phyloP scores from a whole-genome alignment of 2,797 vertebrate genomes.

The Tapirus indicus region DNA sequence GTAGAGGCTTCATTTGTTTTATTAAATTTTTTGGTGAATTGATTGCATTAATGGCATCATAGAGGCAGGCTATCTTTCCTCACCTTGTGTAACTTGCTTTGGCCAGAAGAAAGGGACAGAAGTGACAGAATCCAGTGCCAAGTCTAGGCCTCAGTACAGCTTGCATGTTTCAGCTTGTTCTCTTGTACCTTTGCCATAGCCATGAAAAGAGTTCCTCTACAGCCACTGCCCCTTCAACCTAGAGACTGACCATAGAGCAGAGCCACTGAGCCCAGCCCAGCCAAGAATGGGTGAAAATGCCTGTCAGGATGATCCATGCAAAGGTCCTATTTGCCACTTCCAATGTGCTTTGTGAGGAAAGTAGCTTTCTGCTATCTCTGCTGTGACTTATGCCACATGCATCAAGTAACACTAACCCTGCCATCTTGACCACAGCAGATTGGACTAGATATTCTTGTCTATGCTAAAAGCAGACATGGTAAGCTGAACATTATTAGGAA shows the following conservation, averaged over 20 bases:
- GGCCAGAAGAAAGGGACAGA: neutral
- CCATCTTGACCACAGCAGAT: neutral
- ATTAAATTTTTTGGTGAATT: neutral
- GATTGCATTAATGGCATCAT: neutral
- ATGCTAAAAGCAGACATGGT: neutral
- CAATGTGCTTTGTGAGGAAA: neutral
- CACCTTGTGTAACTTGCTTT: neutral
- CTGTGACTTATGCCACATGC: neutral
- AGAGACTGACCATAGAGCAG: neutral
- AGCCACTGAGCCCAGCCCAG: neutral
- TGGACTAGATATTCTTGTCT: neutral
- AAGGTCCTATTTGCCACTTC: neutral
- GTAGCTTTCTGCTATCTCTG: neutral
- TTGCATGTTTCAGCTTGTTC: neutral
- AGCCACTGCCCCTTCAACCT: neutral
- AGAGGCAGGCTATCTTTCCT: neutral
- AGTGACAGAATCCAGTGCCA: neutral
- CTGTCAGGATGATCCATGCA: neutral
- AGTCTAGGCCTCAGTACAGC: neutral
- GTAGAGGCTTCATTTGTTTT: neutral
- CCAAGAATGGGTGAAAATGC: neutral
- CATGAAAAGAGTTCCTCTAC: neutral
- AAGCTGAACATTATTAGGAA: neutral
- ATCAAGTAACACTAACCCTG: neutral
- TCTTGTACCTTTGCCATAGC: neutral